phyloP scores from a whole-genome alignment of 2,797 vertebrate genomes.

The Lutjanus argentimaculatus region DNA sequence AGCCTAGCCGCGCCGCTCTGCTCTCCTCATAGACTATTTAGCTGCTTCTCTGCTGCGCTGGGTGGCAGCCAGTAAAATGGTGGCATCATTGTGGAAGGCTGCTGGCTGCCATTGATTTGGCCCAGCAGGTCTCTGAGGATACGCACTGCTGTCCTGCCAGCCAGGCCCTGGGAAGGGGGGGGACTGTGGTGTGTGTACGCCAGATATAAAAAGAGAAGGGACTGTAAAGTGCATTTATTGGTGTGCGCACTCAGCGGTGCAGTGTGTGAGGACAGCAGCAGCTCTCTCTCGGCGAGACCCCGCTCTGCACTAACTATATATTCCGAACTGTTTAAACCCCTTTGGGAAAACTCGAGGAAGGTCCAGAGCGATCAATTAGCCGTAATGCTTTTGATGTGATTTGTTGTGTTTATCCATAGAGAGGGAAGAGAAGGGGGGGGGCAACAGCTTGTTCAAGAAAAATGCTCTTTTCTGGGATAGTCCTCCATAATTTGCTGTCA shows the following conservation, averaged over 20 bases:
- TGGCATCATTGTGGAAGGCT: constrained; percentile 77
- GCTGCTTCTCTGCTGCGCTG: constrained; percentile 68
- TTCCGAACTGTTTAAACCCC: constrained; percentile 47
- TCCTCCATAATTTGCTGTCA: constrained; percentile 34
- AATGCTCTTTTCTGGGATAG: constrained; percentile 28
- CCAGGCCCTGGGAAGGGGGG: constrained; percentile 46
- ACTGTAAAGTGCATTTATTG: constrained; percentile 66
- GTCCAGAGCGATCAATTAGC: constrained; percentile 66
- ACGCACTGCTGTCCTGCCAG: constrained; percentile 72
- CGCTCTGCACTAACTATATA: constrained; percentile 34
- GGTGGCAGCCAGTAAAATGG: constrained; percentile 80
- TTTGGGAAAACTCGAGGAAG: constrained; percentile 39
- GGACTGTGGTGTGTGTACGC: constrained; percentile 36
- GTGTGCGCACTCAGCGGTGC: constrained; percentile 37
- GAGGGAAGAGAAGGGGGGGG: not conserved
- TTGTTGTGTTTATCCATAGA: constrained; percentile 45
- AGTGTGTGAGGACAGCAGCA: constrained; percentile 26
- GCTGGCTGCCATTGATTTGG: constrained; percentile 84
- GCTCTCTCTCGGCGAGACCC: constrained; percentile 20
- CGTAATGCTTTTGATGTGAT: constrained; percentile 62
- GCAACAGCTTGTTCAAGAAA: constrained; percentile 8
- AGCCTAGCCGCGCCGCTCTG: constrained; percentile 51
- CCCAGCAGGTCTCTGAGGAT: constrained; percentile 78
- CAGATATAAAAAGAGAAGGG: constrained; percentile 54
- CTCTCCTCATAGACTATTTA: constrained; percentile 73